These are phyloP conservation scores for Drosophila atripex DNA, from an alignment of 2,888 invertebrate species.

Conservation along the genomic window DNA sequence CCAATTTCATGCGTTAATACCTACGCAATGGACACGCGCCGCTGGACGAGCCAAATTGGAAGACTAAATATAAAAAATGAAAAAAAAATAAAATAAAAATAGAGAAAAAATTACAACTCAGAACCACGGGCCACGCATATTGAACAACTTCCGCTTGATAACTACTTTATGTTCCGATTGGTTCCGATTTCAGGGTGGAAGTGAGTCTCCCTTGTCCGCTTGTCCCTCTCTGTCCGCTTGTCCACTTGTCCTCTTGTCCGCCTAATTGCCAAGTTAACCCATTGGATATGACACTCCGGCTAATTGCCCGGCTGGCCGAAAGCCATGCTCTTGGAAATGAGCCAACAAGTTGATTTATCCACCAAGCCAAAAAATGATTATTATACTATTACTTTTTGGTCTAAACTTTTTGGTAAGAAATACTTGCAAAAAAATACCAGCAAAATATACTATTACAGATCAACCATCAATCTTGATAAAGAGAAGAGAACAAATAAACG, in stretches of 20 bases:
- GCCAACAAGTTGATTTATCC: conserved; percentile 33
- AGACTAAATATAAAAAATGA: background rate
- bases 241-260: conserved; percentile 22
- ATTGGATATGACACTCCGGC: conserved; percentile 70
- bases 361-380: too few relatives aligned
- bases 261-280: conserved; percentile 67
- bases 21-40: conserved; percentile 57
- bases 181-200: conserved; percentile 27
- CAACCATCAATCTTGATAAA: background rate
- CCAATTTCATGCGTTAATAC: conserved; percentile 73
- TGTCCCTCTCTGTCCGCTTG: conserved; percentile 10
- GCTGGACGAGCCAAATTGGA: conserved; percentile 38
- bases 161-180: conserved; percentile 29
- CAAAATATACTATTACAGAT: background rate
- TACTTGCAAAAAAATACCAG: background rate
- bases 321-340: conserved; percentile 36
- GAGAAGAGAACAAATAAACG: background rate
- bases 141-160: conserved; percentile 67
- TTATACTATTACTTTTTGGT: conserved; percentile 13
- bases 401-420: background rate
- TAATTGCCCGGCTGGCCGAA: conserved; percentile 56
- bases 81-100: too few relatives aligned
- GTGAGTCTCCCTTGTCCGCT: conserved; percentile 9
- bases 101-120: background rate
- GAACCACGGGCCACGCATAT: conserved; percentile 62